Evolutionary conservation across 2,888 invertebrate genomes (phyloP).

Genomic region (Anoplius nigerrimus): DNA sequence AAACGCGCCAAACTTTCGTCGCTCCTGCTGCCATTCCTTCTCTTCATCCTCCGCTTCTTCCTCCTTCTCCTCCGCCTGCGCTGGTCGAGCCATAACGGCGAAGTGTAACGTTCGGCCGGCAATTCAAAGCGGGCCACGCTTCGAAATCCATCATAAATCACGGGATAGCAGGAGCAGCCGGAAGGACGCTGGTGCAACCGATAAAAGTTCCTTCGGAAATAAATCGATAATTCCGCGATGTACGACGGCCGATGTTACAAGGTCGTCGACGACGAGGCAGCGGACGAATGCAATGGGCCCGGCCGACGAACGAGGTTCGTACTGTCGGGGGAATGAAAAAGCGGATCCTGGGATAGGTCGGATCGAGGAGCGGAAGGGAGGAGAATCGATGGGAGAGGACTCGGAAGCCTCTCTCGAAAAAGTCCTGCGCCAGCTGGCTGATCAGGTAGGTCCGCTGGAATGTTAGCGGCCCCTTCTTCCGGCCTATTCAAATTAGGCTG

Average conservation of each 20-base stretch:
- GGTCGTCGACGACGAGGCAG: not conserved
- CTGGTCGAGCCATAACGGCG: not conserved
- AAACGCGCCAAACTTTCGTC: not conserved
- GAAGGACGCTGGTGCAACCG: not conserved
- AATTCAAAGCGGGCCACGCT: constrained; percentile 12
- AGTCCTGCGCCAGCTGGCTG: too few relatives aligned
- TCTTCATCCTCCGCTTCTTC: too few relatives aligned
- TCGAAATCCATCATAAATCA: constrained; percentile 18
- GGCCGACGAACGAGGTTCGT: not conserved
- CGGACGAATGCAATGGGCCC: not conserved
- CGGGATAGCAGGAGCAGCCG: constrained; percentile 8
- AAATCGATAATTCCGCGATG: constrained; percentile 18
- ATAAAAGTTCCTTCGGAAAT: constrained; percentile 14
- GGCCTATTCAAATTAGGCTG: too few relatives aligned
- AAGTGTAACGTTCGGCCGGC: not conserved
- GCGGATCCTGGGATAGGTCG: not conserved
- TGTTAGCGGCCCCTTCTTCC: too few relatives aligned
- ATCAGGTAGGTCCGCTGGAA: too few relatives aligned
- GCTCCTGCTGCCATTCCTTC: too few relatives aligned
- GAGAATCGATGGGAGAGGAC: too few relatives aligned
- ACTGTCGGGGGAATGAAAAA: not conserved
- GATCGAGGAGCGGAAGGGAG: not conserved
- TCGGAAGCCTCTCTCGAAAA: too few relatives aligned
- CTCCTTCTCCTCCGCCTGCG: not conserved
- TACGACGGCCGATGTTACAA: constrained; percentile 7